Percentiles rank a stretch among this genome's conserved stretches.
These are phyloP conservation scores for Syrista parreyssii DNA, from an alignment of 2,888 invertebrate species.

Conservation along the genomic window DNA sequence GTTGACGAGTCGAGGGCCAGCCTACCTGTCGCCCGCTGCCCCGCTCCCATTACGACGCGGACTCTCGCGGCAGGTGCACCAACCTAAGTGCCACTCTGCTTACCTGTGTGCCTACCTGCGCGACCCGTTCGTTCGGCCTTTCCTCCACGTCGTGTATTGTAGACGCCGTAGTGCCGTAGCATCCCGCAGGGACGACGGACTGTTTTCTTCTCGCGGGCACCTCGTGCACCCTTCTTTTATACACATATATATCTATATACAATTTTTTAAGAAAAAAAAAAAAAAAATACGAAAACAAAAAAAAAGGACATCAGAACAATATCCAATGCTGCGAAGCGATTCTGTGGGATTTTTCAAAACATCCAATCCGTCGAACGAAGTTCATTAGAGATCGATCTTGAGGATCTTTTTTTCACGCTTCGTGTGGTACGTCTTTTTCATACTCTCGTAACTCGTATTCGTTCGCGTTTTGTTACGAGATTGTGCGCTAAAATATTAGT, in stretches of 20 bases:
- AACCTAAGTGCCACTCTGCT: slow-evolving; percentile 58
- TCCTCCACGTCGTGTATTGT: background rate
- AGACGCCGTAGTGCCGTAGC: slow-evolving; percentile 46
- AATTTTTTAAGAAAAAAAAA: background rate
- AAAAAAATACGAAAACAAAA: background rate
- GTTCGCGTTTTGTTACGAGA: background rate
- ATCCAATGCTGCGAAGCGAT: background rate
- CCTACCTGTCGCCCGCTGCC: slow-evolving; percentile 65
- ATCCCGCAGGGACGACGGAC: slow-evolving; percentile 29
- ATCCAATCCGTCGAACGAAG: background rate
- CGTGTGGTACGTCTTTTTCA: background rate
- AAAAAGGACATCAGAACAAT: background rate
- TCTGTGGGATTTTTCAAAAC: background rate
- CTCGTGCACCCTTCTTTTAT: background rate
- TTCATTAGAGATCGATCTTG: background rate
- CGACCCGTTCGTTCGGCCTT: slow-evolving; percentile 21
- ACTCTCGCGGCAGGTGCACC: slow-evolving; percentile 67
- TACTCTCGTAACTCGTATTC: background rate
- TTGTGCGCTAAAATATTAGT: background rate
- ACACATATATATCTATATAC: background rate
- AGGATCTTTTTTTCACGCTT: background rate
- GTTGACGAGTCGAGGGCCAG: slow-evolving; percentile 63
- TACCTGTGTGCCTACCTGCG: slow-evolving; percentile 45
- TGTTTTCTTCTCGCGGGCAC: background rate
- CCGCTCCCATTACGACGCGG: slow-evolving; percentile 66